phyloP scores from a whole-genome alignment of 2,888 invertebrate species.

The Chloroclysta siterata region DNA sequence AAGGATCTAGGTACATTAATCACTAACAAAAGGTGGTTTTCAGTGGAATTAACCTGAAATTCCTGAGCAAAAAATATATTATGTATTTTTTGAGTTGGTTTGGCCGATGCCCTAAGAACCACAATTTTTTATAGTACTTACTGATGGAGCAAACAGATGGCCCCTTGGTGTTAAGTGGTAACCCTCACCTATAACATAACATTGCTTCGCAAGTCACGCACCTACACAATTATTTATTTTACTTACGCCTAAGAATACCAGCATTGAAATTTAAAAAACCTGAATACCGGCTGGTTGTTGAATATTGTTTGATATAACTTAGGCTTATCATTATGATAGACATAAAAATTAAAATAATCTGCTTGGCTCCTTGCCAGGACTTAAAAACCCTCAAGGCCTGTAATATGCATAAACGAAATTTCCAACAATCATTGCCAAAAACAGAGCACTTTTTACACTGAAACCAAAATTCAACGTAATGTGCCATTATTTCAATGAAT shows the following conservation, averaged over 20 bases:
- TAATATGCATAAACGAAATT: not conserved
- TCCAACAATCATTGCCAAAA: not conserved
- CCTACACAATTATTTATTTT: too few species aligned
- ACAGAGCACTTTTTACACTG: not conserved
- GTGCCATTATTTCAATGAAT: slow-evolving; percentile 8
- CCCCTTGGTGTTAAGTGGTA: too few species aligned
- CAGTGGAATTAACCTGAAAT: slow-evolving; percentile 18
- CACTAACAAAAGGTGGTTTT: slow-evolving; percentile 11
- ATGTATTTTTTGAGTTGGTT: not conserved
- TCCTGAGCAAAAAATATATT: slow-evolving; percentile 12
- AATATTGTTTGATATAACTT: not conserved
- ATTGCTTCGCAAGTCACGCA: too few species aligned
- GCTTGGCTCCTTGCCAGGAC: not conserved
- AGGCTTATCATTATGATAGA: not conserved
- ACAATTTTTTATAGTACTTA: not conserved
- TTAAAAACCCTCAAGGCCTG: not conserved
- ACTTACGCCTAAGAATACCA: too few species aligned
- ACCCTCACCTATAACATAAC: too few species aligned
- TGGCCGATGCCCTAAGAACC: not conserved
- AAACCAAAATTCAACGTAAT: slow-evolving; percentile 6
- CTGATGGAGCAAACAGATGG: too few species aligned
- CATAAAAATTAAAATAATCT: not conserved
- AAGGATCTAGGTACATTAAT: slow-evolving; percentile 20
- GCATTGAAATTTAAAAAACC: too few species aligned
- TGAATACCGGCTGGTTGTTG: not conserved